Evolutionary conservation across 2,797 vertebrate genomes (phyloP), one percentile per base, ranked within the genome.

Genomic region (Coccyzus lansbergi): DNA sequence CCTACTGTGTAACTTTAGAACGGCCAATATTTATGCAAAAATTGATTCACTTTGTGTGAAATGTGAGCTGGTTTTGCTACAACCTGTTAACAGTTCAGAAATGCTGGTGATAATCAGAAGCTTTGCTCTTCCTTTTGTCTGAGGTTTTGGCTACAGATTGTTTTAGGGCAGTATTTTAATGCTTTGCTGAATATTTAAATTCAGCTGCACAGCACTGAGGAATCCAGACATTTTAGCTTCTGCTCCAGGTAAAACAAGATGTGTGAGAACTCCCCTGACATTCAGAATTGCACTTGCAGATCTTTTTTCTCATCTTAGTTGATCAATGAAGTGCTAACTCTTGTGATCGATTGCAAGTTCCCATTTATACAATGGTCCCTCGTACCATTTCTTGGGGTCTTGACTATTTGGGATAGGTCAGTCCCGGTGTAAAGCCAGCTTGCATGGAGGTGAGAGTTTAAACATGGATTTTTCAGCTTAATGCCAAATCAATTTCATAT

Each of bases 401-500:
- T 83, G 33, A 17, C 42, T 86, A 13, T 81, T 81, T 83, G 40
- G 25, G 79, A 4, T 29, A 83, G 69, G 72, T 93, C 90, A 88
- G 40, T n/a, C 64, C 34, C 42, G 59, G 21, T 78, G 48, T 72
- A 78, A 95, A 93, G 42, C 29, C 63, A 81, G 72, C 25, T 65
- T 78, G 62, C 38, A 75, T 4, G 31, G 86, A 89, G 31, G 17
- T 34, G 78, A 78, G 85, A 46, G 22, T 92, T 95, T 75, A 91
- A 88, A 86, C 16, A 89, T n/a, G 81, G 65, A 76, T 91, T 94
- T 94, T 96, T 88, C 55, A 74, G 77, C 94, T 90, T 96, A 89
- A 87, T 86, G 84, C 67, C 44, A 72, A 91, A 31, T 87, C 59
- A 86, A 59, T 87, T 93, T 94, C 72, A 67, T 72, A 40, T 67